These are phyloP conservation scores for Aporophyla lueneburgensis DNA, from an alignment of 2,888 invertebrate genomes.

Conservation along the genomic window DNA sequence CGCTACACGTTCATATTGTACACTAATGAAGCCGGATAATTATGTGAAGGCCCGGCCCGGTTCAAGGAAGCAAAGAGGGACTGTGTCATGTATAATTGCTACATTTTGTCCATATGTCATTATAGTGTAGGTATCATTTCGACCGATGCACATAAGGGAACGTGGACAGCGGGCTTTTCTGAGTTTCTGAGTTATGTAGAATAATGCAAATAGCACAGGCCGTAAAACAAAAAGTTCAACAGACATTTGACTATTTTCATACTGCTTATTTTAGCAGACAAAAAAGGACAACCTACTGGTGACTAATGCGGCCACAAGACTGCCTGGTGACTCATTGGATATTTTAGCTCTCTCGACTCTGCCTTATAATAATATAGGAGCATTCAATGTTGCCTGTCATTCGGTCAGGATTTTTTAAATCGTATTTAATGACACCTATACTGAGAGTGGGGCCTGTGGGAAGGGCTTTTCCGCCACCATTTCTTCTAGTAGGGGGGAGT, in stretches of 20 bases:
- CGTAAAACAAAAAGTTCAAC: constrained; percentile 11
- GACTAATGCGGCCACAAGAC: constrained; percentile 16
- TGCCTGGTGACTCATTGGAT: constrained; percentile 26
- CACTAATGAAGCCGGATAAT: background rate
- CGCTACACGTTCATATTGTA: background rate
- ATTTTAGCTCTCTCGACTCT: constrained; percentile 9
- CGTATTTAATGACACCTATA: constrained; percentile 16
- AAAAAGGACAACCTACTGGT: constrained; percentile 26
- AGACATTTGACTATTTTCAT: constrained; percentile 20
- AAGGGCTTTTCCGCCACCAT: background rate
- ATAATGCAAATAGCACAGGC: constrained; percentile 25
- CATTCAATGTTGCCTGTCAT: background rate
- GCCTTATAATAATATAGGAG: background rate
- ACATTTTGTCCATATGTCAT: background rate
- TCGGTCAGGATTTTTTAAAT: background rate
- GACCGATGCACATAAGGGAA: background rate
- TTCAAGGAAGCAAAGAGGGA: background rate
- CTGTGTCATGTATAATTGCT: background rate
- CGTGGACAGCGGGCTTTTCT: background rate
- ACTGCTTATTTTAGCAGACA: constrained; percentile 34
- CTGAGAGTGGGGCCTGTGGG: no score
- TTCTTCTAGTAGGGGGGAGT: background rate
- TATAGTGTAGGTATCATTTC: background rate
- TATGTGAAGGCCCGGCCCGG: background rate
- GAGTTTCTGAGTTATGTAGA: constrained; percentile 31